These are phyloP conservation scores for Talpa occidentalis DNA, from an alignment of 2,113 vertebrate genomes.

Conservation along the genomic window DNA sequence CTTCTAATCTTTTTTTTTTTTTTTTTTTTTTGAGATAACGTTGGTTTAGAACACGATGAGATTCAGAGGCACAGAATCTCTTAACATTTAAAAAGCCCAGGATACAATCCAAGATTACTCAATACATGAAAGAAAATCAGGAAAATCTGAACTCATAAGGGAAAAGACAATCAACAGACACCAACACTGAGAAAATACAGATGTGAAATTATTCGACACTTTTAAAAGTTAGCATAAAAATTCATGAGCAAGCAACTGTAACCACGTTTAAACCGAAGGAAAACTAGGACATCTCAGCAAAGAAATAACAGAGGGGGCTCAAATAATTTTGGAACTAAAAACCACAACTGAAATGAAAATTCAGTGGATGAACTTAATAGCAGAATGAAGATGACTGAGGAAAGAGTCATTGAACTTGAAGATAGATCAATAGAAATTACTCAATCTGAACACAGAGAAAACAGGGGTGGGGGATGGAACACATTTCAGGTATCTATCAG, in stretches of 20 bases:
- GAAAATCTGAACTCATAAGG: neutral
- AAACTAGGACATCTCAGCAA: neutral
- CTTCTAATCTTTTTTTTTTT: neutral
- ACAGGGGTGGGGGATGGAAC: neutral
- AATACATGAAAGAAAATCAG: neutral
- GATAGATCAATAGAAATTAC: neutral
- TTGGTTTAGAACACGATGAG: too few species aligned
- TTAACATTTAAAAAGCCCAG: neutral
- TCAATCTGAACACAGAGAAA: neutral
- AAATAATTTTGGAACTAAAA: neutral
- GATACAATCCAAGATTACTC: neutral
- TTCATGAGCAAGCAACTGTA: neutral
- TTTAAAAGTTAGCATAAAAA: neutral
- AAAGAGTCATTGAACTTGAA: neutral
- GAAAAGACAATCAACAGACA: neutral
- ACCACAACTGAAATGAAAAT: neutral
- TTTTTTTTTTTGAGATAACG: too few species aligned
- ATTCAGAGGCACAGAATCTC: neutral
- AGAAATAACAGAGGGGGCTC: neutral
- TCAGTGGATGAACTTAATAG: neutral
- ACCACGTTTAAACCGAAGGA: neutral
- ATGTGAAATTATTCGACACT: neutral
- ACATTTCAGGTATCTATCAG: neutral
- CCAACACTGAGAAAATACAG: neutral
- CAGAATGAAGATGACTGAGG: neutral